Conservation (phyloP, 1,140 invertebrate genomes). For the Pogonomyrmex californicus region DNA sequence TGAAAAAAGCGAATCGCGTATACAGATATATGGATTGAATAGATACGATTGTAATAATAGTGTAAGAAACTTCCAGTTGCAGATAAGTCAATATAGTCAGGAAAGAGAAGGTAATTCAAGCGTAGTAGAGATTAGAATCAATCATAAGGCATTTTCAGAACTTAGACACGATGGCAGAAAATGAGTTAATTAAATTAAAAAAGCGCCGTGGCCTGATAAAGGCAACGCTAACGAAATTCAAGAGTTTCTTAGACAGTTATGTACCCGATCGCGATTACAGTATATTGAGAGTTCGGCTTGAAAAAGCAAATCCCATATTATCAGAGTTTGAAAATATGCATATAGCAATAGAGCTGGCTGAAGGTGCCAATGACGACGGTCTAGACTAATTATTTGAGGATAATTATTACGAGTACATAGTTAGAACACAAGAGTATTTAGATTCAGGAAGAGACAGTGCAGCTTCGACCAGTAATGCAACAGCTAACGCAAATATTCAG, state of each 20-base stretch:
- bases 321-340: not conserved
- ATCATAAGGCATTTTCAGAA: not conserved
- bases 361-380: not conserved
- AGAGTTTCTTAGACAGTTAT: not conserved
- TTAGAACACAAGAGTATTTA: not conserved
- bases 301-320: not conserved
- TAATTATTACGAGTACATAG: slow-evolving; percentile 31
- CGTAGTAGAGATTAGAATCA: no score
- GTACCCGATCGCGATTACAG: not conserved
- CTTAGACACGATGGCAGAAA: not conserved
- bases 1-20: no score
- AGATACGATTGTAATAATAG: no score
- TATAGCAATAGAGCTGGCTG: not conserved
- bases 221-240: not conserved
- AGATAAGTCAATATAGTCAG: no score
- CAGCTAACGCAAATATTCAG: not conserved
- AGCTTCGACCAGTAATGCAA: slow-evolving; percentile 32
- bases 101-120: no score
- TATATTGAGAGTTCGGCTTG: not conserved
- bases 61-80: no score
- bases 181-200: not conserved
- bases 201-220: not conserved
- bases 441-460: not conserved
- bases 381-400: slow-evolving; percentile 10
- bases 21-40: no score